Evolutionary conservation across 1,140 invertebrate species (phyloP).

Genomic region (Augochlora pura): DNA sequence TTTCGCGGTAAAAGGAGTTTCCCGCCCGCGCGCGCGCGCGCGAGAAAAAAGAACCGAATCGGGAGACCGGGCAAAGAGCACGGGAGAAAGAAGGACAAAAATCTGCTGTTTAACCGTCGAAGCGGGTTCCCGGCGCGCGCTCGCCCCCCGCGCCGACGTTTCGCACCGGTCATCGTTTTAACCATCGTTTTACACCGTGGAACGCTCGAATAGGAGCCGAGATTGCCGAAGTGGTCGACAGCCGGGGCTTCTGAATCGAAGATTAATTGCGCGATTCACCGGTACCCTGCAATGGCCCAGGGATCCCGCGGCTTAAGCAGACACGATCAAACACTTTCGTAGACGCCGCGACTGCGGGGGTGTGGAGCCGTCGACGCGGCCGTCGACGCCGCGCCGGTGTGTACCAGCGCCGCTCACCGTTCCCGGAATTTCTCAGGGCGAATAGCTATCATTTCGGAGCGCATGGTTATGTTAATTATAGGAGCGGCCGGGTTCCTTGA

Average conservation of each 20-base stretch:
- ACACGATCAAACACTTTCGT: slow-evolving; percentile 57
- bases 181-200: slow-evolving; percentile 47
- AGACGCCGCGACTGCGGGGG: slow-evolving; percentile 7
- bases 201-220: slow-evolving; percentile 51
- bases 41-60: neutral
- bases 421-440: slow-evolving; percentile 28
- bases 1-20: slow-evolving; percentile 5
- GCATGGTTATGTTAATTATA: slow-evolving; percentile 15
- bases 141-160: slow-evolving; percentile 21
- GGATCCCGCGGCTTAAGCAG: slow-evolving; percentile 51
- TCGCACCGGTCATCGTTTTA: slow-evolving; percentile 63
- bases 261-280: slow-evolving; percentile 67
- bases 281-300: slow-evolving; percentile 21
- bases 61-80: slow-evolving; percentile 2
- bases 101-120: slow-evolving; percentile 10
- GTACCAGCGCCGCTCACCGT: neutral
- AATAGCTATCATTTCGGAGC: slow-evolving; percentile 32
- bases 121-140: neutral
- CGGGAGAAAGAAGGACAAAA: slow-evolving; percentile 24
- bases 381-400: neutral
- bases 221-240: slow-evolving; percentile 57
- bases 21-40: too few relatives aligned
- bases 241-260: slow-evolving; percentile 57
- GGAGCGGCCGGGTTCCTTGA: neutral
- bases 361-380: slow-evolving; percentile 28